Percentiles rank a stretch among this genome's conserved stretches.
Conservation (phyloP, 2,113 vertebrate species). For the Columba janthina region DNA sequence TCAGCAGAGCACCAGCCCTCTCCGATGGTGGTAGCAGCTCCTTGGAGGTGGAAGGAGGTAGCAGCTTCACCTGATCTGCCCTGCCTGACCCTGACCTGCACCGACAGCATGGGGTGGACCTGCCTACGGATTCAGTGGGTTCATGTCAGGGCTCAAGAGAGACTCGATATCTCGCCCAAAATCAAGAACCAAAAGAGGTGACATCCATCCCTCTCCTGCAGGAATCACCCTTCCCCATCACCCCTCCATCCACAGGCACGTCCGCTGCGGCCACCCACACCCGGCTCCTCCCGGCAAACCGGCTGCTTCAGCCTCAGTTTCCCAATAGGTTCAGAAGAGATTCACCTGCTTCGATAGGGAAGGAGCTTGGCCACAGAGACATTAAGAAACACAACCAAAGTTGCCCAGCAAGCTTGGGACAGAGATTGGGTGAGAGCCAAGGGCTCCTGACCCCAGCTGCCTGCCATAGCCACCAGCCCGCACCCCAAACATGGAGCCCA, state of each 20-base stretch:
- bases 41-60: neutral
- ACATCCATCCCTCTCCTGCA: neutral
- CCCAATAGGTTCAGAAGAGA: neutral
- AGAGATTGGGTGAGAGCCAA: neutral
- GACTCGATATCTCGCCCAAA: neutral
- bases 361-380: neutral
- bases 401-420: neutral
- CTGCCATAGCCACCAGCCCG: neutral
- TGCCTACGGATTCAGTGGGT: fast-evolving
- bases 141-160: neutral
- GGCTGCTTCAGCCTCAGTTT: neutral
- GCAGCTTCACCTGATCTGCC: neutral
- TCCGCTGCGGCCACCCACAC: neutral
- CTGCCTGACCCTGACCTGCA: neutral
- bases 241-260: neutral
- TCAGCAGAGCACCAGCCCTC: neutral
- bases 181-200: neutral
- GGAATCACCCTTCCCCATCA: neutral
- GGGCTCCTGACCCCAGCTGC: neutral
- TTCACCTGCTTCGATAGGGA: neutral
- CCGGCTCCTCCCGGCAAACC: neutral
- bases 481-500: neutral
- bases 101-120: neutral
- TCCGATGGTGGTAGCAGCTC: neutral
- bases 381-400: constrained; percentile 2